Conservation (phyloP, 2,113 vertebrate species). For the Sapajus apella region DNA sequence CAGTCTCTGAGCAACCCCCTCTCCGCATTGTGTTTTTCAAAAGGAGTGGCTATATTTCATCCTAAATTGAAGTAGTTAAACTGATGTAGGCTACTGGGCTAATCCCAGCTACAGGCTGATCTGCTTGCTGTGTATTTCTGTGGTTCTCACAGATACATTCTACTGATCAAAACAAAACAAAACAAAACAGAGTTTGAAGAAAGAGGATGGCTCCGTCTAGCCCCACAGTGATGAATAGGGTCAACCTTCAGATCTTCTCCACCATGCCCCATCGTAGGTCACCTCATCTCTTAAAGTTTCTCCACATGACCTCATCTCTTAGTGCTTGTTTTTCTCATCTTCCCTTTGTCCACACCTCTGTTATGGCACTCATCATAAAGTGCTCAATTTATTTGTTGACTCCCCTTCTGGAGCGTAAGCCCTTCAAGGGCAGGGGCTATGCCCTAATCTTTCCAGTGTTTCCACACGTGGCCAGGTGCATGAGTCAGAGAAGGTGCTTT, state of each 20-base stretch:
- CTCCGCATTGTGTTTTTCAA: background rate
- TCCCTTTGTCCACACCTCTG: background rate
- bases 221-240: background rate
- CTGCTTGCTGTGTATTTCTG: constrained; percentile 8
- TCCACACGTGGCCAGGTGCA: background rate
- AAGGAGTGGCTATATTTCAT: background rate
- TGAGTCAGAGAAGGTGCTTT: background rate
- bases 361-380: constrained; percentile 2
- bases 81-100: background rate
- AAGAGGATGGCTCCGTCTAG: background rate
- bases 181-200: background rate
- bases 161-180: background rate
- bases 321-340: background rate
- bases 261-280: background rate
- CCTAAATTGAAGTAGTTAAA: constrained; percentile 50
- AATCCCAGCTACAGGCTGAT: constrained; percentile 6
- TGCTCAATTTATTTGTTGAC: background rate
- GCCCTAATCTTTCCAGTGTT: constrained; percentile 27
- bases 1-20: background rate
- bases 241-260: background rate
- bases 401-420: background rate
- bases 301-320: background rate
- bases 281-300: background rate
- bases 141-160: background rate
- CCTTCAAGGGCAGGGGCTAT: background rate